Evolutionary conservation across 2,113 vertebrate genomes (phyloP).

Genomic region (Strigops habroptila): DNA sequence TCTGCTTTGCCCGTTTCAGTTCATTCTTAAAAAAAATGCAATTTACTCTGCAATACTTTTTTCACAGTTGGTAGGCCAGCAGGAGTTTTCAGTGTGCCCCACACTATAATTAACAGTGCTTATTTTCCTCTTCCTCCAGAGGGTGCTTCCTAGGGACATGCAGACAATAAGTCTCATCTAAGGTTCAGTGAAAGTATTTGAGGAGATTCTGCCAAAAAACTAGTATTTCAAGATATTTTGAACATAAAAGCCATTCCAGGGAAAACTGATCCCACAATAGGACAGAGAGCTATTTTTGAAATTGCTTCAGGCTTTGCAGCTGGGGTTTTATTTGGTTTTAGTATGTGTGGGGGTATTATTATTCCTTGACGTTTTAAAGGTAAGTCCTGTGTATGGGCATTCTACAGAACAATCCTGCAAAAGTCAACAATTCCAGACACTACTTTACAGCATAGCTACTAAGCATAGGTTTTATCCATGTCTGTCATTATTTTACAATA

Average conservation of each 20-base stretch:
- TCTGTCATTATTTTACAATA: background rate
- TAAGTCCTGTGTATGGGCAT: background rate
- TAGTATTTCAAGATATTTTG: slow-evolving; percentile 62
- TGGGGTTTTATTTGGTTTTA: slow-evolving; percentile 35
- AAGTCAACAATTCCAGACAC: background rate
- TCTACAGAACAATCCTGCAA: background rate
- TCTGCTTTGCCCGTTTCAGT: background rate
- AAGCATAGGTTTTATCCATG: background rate
- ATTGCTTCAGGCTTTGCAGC: slow-evolving; percentile 47
- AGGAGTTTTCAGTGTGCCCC: background rate
- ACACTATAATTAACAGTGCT: background rate
- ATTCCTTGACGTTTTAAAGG: slow-evolving; percentile 47
- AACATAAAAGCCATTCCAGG: slow-evolving; percentile 45
- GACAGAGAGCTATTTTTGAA: slow-evolving; percentile 57
- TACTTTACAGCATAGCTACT: background rate
- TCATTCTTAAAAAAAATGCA: background rate
- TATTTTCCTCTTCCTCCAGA: background rate
- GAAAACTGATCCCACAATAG: slow-evolving; percentile 46
- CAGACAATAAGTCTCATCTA: slow-evolving; percentile 56
- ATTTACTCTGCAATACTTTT: background rate
- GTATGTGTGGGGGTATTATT: background rate
- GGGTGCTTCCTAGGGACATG: slow-evolving; percentile 23
- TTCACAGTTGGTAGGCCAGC: background rate
- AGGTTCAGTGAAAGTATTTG: slow-evolving; percentile 56
- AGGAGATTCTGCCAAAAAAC: slow-evolving; percentile 55